Conservation (phyloP, 2,113 vertebrate species). For the Sander vitreus region DNA sequence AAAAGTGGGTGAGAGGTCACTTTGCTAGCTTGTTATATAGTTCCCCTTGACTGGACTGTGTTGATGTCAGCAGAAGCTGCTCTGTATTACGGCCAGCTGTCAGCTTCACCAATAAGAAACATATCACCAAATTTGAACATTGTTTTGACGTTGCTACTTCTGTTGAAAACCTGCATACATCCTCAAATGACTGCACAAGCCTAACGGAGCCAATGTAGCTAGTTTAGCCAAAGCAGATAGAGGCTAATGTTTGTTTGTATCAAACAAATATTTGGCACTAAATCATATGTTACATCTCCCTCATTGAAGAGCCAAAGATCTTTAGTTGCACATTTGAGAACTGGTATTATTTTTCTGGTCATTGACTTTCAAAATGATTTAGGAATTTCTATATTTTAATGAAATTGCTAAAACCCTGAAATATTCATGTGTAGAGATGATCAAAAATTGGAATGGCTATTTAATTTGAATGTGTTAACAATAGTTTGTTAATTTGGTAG, state of each 20-base stretch:
- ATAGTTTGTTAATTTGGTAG: background rate
- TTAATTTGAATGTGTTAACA: background rate
- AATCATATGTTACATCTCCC: background rate
- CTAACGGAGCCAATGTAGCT: background rate
- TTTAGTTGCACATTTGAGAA: background rate
- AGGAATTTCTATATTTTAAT: background rate
- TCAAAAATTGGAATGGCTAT: background rate
- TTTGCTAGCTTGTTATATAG: background rate
- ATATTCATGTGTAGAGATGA: background rate
- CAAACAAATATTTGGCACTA: background rate
- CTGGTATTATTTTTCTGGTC: background rate
- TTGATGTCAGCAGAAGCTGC: background rate
- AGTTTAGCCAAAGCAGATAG: conserved; percentile 15
- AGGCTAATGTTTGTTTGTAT: background rate
- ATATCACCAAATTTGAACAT: background rate
- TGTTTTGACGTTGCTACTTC: background rate
- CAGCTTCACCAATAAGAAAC: background rate
- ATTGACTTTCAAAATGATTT: background rate
- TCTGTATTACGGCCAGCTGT: background rate
- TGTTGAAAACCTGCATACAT: background rate
- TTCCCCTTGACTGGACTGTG: background rate
- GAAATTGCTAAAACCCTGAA: background rate
- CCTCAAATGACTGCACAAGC: background rate
- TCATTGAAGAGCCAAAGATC: background rate
- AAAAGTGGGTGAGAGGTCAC: conserved; percentile 78